Evolutionary conservation across 2,888 invertebrate species (phyloP).

Genomic region (Portevinia maculata): DNA sequence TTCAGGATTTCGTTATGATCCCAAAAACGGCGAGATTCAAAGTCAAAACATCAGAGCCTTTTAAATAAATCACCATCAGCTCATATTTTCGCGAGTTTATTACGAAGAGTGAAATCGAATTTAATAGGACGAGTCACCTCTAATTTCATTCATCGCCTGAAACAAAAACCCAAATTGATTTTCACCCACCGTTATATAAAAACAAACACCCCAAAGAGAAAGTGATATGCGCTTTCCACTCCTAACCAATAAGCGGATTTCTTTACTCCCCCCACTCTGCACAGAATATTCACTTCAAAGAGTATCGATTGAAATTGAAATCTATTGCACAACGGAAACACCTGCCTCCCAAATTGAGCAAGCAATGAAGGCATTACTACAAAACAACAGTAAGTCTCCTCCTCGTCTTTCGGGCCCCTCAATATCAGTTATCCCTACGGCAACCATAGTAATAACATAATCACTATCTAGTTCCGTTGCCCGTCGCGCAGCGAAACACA

Average conservation of each 20-base stretch:
- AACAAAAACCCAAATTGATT: slow-evolving; percentile 38
- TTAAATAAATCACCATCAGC: slow-evolving; percentile 25
- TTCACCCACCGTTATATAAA: slow-evolving; percentile 6
- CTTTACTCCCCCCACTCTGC: background rate
- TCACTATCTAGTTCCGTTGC: slow-evolving; percentile 67
- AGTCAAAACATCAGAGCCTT: slow-evolving; percentile 3
- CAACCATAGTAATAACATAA: slow-evolving; percentile 64
- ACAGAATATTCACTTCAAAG: background rate
- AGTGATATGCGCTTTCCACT: too few species aligned
- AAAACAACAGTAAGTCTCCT: background rate
- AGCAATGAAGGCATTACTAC: slow-evolving; percentile 6
- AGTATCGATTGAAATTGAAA: slow-evolving; percentile 39
- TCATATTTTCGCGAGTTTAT: background rate
- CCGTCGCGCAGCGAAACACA: slow-evolving; percentile 53
- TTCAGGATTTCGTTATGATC: background rate
- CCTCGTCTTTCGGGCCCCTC: too few species aligned
- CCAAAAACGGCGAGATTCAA: background rate
- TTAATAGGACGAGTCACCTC: background rate
- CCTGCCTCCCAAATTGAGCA: too few species aligned
- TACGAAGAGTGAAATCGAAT: background rate
- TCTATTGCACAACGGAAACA: slow-evolving; percentile 9
- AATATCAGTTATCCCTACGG: too few species aligned
- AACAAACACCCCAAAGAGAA: slow-evolving; percentile 10
- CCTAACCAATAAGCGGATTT: slow-evolving; percentile 31
- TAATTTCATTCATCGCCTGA: background rate